Percentiles rank a stretch among this genome's conserved stretches.
These are phyloP conservation scores for Hozukius guyotensis DNA, from an alignment of 2,797 vertebrate genomes.

Conservation along the genomic window DNA sequence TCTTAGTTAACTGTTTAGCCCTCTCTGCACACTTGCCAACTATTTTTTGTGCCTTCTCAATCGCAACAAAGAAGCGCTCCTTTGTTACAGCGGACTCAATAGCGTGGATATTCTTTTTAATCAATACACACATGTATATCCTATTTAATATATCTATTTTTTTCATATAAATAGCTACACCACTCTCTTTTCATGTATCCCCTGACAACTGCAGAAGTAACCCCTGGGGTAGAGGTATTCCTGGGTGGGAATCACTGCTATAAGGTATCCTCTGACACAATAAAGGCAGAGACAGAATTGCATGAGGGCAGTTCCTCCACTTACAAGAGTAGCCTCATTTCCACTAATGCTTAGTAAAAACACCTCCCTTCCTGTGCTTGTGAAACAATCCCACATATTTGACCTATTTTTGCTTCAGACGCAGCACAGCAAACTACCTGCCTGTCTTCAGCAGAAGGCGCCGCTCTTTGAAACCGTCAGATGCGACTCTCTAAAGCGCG, in stretches of 20 bases:
- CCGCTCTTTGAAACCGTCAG: conserved; percentile 29
- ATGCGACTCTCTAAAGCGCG: conserved; percentile 28
- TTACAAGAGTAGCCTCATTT: conserved; percentile 21
- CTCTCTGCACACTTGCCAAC: background rate
- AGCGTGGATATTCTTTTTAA: background rate
- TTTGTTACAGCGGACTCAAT: background rate
- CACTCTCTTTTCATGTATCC: background rate
- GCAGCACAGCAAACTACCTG: conserved; percentile 33
- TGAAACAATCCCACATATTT: conserved; percentile 55
- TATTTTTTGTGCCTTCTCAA: background rate
- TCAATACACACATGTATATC: background rate
- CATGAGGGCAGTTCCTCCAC: conserved; percentile 16
- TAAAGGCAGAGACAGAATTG: background rate
- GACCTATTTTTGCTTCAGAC: conserved; percentile 57
- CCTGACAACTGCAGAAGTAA: background rate
- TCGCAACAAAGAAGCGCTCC: background rate
- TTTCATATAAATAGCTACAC: background rate
- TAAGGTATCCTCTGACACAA: background rate
- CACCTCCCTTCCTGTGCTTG: conserved; percentile 17
- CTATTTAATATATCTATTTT: background rate
- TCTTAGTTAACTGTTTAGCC: no score
- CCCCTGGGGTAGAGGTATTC: background rate
- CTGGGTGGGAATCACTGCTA: background rate
- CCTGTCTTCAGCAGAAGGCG: conserved; percentile 18
- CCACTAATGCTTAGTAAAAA: conserved; percentile 21